Evolutionary conservation across 2,888 invertebrate genomes (phyloP).

Genomic region (Ophion costatus): DNA sequence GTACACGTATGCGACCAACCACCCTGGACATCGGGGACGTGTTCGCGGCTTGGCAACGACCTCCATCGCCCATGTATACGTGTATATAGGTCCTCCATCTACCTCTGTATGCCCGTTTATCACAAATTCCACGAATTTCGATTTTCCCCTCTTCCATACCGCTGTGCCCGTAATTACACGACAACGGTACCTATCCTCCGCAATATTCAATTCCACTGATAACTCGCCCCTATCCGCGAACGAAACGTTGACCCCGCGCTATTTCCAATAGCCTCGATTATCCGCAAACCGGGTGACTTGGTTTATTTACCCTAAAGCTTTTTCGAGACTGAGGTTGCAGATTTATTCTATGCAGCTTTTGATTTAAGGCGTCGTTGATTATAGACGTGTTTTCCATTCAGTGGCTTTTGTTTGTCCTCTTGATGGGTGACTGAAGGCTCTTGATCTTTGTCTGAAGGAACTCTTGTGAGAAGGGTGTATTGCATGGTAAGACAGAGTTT

Average conservation of each 20-base stretch:
- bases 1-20: slow-evolving; percentile 14
- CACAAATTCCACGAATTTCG: background rate
- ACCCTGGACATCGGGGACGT: slow-evolving; percentile 14
- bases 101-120: background rate
- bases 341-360: background rate
- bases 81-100: background rate
- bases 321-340: background rate
- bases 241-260: background rate
- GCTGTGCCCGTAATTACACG: background rate
- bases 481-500: too few species aligned
- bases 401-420: background rate
- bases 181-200: background rate
- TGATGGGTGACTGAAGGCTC: too few species aligned
- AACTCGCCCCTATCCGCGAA: background rate
- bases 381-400: background rate
- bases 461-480: too few species aligned
- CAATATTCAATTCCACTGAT: background rate
- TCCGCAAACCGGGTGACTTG: background rate
- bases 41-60: slow-evolving; percentile 37
- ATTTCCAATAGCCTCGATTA: background rate
- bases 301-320: background rate
- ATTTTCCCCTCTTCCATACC: background rate
- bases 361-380: background rate
- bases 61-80: background rate
- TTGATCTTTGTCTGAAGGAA: too few species aligned